Evolutionary conservation across 2,888 invertebrate genomes (phyloP).

Genomic region (Agonopterix heracliana): DNA sequence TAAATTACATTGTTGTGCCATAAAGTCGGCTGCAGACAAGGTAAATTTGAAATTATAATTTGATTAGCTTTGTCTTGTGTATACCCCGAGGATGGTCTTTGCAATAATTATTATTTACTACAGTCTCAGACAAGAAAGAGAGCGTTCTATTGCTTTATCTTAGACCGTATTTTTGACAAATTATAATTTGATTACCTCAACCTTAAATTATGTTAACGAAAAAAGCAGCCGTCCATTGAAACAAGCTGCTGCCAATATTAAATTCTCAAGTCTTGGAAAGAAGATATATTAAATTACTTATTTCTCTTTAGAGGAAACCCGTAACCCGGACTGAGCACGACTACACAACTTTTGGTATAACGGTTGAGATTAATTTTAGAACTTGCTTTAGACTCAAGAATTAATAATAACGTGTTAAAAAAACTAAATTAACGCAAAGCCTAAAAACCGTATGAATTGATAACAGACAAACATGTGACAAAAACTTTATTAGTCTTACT

Average conservation of each 20-base stretch:
- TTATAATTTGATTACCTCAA: constrained; percentile 54
- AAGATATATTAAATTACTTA: constrained; percentile 8
- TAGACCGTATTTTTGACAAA: constrained; percentile 36
- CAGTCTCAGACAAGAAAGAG: constrained; percentile 21
- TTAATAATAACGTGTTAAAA: too few species aligned
- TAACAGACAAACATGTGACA: too few species aligned
- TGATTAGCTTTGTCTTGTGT: constrained; percentile 40
- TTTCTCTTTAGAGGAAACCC: neutral
- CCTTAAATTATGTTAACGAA: constrained; percentile 49
- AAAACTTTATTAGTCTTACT: too few species aligned
- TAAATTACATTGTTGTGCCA: constrained; percentile 28
- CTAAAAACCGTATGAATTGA: too few species aligned
- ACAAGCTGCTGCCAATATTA: constrained; percentile 65
- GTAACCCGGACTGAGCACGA: neutral
- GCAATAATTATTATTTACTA: constrained; percentile 40
- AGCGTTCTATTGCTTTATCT: constrained; percentile 18
- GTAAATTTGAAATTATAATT: constrained; percentile 41
- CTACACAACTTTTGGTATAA: neutral
- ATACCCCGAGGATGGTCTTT: constrained; percentile 23
- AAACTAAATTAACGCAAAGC: too few species aligned
- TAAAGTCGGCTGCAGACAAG: constrained; percentile 28
- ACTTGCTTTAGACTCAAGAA: too few species aligned
- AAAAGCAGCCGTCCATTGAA: constrained; percentile 52
- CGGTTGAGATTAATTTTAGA: too few species aligned
- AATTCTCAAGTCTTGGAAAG: constrained; percentile 52